Evolutionary conservation across 92 coral and sea anemone genomes (phyloP).

Genomic region (Porites rus): DNA sequence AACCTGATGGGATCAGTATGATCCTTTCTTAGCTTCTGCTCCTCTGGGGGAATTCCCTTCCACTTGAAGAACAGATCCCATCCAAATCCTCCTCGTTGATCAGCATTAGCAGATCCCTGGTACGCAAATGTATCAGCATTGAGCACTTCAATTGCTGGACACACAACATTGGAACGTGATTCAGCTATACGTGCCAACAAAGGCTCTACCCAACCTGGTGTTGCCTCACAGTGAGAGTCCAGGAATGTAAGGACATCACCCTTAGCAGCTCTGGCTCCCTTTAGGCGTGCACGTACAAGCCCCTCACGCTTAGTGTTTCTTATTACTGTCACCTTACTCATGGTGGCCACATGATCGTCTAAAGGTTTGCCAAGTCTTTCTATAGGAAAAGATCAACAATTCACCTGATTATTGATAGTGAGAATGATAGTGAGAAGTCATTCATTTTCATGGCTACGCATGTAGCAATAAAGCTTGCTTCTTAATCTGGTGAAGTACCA

Average conservation of each 20-base stretch:
- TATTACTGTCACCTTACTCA: conserved; percentile 88
- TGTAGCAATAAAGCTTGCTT: too few species aligned
- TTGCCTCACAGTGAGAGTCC: conserved; percentile 98
- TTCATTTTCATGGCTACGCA: neutral
- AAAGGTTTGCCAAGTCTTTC: conserved; percentile 90
- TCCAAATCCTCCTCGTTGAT: conserved; percentile 98
- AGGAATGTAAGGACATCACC: conserved; percentile 97
- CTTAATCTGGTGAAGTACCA: too few species aligned
- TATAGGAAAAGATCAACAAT: conserved; percentile 25
- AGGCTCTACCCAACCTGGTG: conserved; percentile 99
- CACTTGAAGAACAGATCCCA: conserved; percentile 99
- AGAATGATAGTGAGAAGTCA: neutral
- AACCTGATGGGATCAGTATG: conserved; percentile 96
- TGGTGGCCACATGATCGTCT: conserved; percentile 80
- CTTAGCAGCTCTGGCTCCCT: conserved; percentile 86
- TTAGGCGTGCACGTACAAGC: conserved; percentile 93
- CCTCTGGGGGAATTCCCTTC: conserved; percentile 99
- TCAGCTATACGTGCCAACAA: conserved; percentile 94
- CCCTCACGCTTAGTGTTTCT: conserved; percentile 96
- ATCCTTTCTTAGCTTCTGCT: conserved; percentile 91
- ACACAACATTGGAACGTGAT: conserved; percentile 88
- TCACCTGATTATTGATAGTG: too few species aligned
- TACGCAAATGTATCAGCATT: conserved; percentile 99
- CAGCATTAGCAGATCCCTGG: conserved; percentile 96
- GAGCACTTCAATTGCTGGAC: conserved; percentile 98